These are phyloP conservation scores for Acanthosepion lycidas DNA, from an alignment of 2,888 invertebrate genomes.

Conservation along the genomic window DNA sequence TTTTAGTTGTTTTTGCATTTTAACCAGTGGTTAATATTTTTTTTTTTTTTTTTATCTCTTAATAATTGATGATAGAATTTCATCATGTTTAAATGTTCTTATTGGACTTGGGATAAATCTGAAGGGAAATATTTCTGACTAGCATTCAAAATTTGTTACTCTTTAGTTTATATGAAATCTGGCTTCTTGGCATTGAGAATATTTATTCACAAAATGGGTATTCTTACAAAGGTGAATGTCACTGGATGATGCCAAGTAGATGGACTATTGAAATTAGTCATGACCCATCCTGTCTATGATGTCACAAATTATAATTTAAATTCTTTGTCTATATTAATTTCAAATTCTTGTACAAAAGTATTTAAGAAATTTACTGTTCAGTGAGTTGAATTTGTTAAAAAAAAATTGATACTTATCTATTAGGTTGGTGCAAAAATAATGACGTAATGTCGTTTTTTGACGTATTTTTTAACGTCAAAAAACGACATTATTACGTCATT, in stretches of 20 bases:
- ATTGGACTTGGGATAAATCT: conserved; percentile 45
- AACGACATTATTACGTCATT: too few relatives aligned
- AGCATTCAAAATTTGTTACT: conserved; percentile 38
- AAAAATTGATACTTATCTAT: too few relatives aligned
- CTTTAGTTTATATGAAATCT: not conserved
- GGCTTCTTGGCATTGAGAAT: not conserved
- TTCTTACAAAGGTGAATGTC: not conserved
- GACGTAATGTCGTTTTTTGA: too few relatives aligned
- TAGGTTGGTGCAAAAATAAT: too few relatives aligned
- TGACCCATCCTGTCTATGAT: not conserved
- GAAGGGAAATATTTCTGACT: conserved; percentile 45
- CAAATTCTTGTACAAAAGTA: too few relatives aligned
- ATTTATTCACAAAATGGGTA: not conserved
- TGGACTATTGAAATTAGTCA: too few relatives aligned
- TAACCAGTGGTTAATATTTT: not conserved
- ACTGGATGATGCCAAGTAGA: not conserved
- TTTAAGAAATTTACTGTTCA: too few relatives aligned
- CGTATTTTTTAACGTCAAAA: too few relatives aligned
- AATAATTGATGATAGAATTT: conserved; percentile 8
- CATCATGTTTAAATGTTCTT: conserved; percentile 41
- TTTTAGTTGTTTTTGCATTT: conserved; percentile 46
- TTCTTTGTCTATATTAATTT: too few relatives aligned
- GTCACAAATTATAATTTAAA: too few relatives aligned
- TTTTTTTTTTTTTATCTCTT: not conserved
- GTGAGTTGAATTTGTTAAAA: too few relatives aligned